Percentiles rank a stretch among this genome's conserved stretches.
Evolutionary conservation across 1,140 invertebrate genomes (phyloP).

Genomic region (Drosophila nebulosa): DNA sequence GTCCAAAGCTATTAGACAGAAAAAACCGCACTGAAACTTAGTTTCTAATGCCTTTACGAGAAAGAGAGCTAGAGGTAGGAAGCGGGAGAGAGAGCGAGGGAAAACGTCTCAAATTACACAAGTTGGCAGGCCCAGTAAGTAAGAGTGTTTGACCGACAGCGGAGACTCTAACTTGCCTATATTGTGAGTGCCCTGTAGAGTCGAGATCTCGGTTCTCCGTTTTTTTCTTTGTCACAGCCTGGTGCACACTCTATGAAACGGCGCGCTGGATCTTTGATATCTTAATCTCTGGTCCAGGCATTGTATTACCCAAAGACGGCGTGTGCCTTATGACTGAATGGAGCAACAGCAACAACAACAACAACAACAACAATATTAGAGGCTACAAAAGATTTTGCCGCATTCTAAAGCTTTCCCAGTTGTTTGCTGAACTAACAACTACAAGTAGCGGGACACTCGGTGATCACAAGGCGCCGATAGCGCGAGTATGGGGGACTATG

Average conservation of each 20-base stretch:
- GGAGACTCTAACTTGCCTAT: background rate
- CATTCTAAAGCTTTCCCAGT: conserved; percentile 56
- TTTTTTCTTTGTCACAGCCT: conserved; percentile 58
- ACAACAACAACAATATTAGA: background rate
- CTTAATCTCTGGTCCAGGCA: conserved; percentile 64
- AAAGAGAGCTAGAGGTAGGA: background rate
- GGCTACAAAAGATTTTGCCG: conserved; percentile 54
- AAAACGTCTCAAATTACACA: conserved; percentile 39
- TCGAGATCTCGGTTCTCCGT: conserved; percentile 28
- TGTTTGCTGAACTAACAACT: conserved; percentile 43
- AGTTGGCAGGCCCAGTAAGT: conserved; percentile 28
- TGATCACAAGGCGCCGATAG: conserved; percentile 69
- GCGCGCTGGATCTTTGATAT: conserved; percentile 67
- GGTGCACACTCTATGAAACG: conserved; percentile 49
- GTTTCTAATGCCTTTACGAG: conserved; percentile 48
- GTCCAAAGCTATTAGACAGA: conserved; percentile 70
- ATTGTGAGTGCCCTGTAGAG: conserved; percentile 7
- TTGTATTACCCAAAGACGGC: conserved; percentile 64
- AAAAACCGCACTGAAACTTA: conserved; percentile 55
- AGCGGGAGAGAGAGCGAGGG: background rate
- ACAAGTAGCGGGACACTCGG: conserved; percentile 66
- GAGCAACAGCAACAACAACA: conserved; percentile 9
- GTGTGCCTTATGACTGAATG: conserved; percentile 62
- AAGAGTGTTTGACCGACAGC: conserved; percentile 48
- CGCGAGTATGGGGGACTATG: conserved; percentile 11